Conservation (phyloP, 1,140 invertebrate species). For the Caenorhabditis remanei region DNA sequence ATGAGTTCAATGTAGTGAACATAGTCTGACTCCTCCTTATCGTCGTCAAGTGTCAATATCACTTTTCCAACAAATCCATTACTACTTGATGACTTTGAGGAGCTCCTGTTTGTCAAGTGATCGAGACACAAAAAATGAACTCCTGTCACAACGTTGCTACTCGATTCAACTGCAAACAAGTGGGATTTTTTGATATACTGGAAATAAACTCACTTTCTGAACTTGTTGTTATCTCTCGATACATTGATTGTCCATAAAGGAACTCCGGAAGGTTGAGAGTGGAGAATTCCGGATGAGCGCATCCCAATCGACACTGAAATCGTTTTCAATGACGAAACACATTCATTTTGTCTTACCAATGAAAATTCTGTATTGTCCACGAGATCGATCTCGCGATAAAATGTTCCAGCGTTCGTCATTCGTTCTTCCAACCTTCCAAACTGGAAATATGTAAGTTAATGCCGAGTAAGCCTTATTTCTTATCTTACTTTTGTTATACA, state of each 20-base stretch:
- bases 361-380: background rate
- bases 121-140: conserved; percentile 1
- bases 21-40: background rate
- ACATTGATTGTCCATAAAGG: background rate
- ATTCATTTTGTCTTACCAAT: background rate
- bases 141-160: background rate
- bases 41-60: background rate
- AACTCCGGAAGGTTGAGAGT: background rate
- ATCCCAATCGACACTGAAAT: conserved; percentile 20
- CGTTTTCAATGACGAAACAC: too few species aligned
- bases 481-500: background rate
- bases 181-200: too few species aligned
- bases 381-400: background rate
- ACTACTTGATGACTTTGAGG: background rate
- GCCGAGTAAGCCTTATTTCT: background rate
- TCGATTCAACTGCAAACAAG: background rate
- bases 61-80: background rate
- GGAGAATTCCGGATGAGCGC: background rate
- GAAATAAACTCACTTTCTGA: background rate
- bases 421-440: background rate
- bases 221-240: background rate
- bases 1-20: background rate
- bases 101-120: background rate
- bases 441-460: background rate
- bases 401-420: background rate